Conservation (phyloP, 2,113 vertebrate genomes). For the Cariama cristata region DNA sequence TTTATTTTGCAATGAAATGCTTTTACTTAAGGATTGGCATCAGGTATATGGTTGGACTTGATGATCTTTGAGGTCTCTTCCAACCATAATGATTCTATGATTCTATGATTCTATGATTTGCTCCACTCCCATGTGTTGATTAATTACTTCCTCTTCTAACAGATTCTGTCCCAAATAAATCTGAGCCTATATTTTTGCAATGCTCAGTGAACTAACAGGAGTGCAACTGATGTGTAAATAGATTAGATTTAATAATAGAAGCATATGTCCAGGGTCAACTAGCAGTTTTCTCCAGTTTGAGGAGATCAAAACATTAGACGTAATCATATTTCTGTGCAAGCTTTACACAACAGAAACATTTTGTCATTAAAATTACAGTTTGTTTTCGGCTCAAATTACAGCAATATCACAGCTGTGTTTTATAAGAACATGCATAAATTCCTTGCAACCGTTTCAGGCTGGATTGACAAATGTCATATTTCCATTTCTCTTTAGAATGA, state of each 20-base stretch:
- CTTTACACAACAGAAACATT: slow-evolving; percentile 49
- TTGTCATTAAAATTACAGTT: slow-evolving; percentile 57
- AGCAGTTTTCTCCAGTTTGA: slow-evolving; percentile 23
- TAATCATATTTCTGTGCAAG: slow-evolving; percentile 58
- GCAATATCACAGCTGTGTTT: slow-evolving; percentile 42
- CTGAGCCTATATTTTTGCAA: slow-evolving; percentile 1
- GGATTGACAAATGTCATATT: slow-evolving; percentile 24
- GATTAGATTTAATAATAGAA: slow-evolving; percentile 49
- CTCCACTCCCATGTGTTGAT: neutral
- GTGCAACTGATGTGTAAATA: neutral
- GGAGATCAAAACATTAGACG: slow-evolving; percentile 17
- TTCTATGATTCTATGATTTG: neutral
- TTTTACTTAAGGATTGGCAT: neutral
- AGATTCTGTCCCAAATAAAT: neutral
- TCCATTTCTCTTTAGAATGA: slow-evolving; percentile 28
- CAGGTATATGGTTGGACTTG: too few relatives aligned
- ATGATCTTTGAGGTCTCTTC: too few relatives aligned
- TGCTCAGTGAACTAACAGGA: neutral
- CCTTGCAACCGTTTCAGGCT: neutral
- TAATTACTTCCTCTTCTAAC: slow-evolving; percentile 18
- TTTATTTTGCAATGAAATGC: neutral
- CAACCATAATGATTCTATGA: too few relatives aligned
- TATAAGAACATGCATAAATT: slow-evolving; percentile 1
- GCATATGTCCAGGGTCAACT: neutral
- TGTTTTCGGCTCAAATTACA: slow-evolving; percentile 36